These are phyloP conservation scores for Bombyx huttoni DNA, from an alignment of 2,888 invertebrate species.

Conservation along the genomic window DNA sequence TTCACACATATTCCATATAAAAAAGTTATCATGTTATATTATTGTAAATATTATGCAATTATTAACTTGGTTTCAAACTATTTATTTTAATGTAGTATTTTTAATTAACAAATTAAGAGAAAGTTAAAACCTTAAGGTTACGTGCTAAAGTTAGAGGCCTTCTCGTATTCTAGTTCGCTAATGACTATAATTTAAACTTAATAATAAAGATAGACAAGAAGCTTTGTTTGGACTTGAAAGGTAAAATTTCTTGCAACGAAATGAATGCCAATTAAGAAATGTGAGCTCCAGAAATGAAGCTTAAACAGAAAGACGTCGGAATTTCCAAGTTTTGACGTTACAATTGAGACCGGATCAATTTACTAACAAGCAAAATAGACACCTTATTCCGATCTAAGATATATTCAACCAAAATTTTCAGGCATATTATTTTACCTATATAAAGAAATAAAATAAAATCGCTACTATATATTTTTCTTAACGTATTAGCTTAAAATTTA, in stretches of 20 bases:
- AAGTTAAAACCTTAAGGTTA: constrained; percentile 38
- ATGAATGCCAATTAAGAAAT: constrained; percentile 57
- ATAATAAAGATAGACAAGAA: constrained; percentile 61
- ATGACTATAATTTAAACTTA: constrained; percentile 65
- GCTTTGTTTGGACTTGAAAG: constrained; percentile 58
- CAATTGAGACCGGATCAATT: constrained; percentile 19
- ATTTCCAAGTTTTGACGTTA: constrained; percentile 22
- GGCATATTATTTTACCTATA: too few relatives aligned
- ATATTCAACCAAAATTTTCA: not conserved
- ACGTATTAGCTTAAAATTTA: too few relatives aligned
- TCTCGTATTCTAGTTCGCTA: constrained; percentile 53
- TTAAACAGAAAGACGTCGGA: not conserved
- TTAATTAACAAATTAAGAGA: constrained; percentile 28
- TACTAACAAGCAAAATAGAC: not conserved
- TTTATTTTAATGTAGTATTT: constrained; percentile 13
- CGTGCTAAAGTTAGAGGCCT: constrained; percentile 35
- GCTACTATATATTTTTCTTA: too few relatives aligned
- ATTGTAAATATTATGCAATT: too few relatives aligned
- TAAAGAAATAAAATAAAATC: too few relatives aligned
- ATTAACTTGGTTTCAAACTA: not conserved
- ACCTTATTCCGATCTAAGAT: not conserved
- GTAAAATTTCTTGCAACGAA: constrained; percentile 52
- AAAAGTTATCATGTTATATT: too few relatives aligned
- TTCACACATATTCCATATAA: too few relatives aligned
- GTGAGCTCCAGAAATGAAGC: constrained; percentile 38